Percentiles rank a stretch among this genome's conserved stretches.
Conservation (phyloP, 2,113 vertebrate species). For the Lamprotornis superbus region DNA sequence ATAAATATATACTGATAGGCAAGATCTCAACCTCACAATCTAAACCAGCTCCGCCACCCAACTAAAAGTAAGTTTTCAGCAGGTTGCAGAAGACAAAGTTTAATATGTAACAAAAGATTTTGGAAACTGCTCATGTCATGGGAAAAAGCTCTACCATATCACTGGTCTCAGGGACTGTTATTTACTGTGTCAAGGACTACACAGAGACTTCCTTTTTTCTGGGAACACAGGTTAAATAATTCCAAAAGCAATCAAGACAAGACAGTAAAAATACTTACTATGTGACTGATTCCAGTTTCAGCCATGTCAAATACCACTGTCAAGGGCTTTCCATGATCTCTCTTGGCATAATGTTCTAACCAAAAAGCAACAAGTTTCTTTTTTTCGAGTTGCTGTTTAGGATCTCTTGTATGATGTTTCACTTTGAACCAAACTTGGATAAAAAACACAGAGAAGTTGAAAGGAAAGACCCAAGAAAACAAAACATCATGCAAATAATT, state of each 20-base stretch:
- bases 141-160: neutral
- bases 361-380: conserved; percentile 96
- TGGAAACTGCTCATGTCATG: neutral
- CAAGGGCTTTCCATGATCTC: conserved; percentile 91
- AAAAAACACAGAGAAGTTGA: neutral
- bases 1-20: neutral
- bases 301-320: conserved; percentile 96
- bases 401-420: conserved; percentile 87
- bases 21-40: neutral
- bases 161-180: neutral
- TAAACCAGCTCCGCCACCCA: neutral
- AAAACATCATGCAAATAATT: neutral
- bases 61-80: neutral
- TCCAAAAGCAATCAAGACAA: neutral
- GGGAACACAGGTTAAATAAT: neutral
- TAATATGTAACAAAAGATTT: neutral
- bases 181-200: neutral
- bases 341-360: conserved; percentile 91
- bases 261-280: conserved; percentile 80
- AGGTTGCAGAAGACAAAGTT: neutral
- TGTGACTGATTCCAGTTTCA: conserved; percentile 90
- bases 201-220: neutral
- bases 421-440: conserved; percentile 92
- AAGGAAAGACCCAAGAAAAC: neutral
- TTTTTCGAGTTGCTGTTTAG: conserved; percentile 87